Evolutionary conservation across 2,113 vertebrate species (phyloP), one percentile per base, ranked within the genome.

Genomic region (Mohoua ochrocephala): DNA sequence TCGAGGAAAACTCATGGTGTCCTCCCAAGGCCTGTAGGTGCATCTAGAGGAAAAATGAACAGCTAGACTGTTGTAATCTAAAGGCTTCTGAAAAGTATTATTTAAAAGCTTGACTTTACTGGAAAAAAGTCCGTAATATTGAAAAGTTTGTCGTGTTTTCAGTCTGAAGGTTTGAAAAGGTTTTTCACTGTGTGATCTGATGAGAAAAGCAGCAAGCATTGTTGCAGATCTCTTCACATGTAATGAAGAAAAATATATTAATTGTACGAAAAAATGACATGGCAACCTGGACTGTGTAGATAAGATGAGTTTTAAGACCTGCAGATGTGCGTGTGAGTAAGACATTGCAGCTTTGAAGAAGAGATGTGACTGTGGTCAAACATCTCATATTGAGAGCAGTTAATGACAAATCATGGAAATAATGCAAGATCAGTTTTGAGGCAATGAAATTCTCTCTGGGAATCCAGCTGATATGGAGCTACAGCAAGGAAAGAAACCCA

Each of bases 361-460:
- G 50, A 50, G 10, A 1, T 27, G 14, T 0, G 0, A 5, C 42
- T 3, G 0, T 52, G 33, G 47, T 77, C 31, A 73, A 21, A 23
- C 13, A 22, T 61, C 61, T 70, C 8, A 4, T 74, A 9, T 44
- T 83, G 54, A 84, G 42, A 74, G 27, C 27, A 42, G 14, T 81
- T 91, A 67, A 67, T 75, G 52, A 39, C 24, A 75, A 47, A 73
- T 90, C 18, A 41, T 10, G 31, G 30, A 79, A 79, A 31, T 67
- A 54, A 78, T 64, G 15, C 35, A 71, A 57, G 15, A 65, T 71
- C 11, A 27, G 39, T 89, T 93, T 81, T 64, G 33, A 93, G 27
- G 65, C 35, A 56, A 37, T 28, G 8, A 73, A 28, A 24, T 91
- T 53, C 91, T 78, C 7, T 31, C 6, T 60, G 63, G 10, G 17